Evolutionary conservation across 2,113 vertebrate species (phyloP).

Genomic region (Setophaga coronata): DNA sequence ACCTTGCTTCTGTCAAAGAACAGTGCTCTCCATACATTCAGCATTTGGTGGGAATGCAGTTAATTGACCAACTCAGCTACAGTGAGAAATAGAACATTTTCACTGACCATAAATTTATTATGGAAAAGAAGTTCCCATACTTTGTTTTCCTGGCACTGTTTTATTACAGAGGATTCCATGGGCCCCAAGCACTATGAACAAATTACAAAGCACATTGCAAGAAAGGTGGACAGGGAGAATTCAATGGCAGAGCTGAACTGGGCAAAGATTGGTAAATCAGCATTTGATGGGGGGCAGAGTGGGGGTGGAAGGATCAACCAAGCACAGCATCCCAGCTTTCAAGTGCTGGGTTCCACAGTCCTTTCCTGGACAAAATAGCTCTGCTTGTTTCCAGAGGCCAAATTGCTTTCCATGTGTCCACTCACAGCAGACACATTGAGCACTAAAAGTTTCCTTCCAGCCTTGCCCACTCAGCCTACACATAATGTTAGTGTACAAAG

Average conservation of each 20-base stretch:
- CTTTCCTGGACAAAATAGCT: not conserved
- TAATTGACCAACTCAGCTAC: not conserved
- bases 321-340: not conserved
- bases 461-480: not conserved
- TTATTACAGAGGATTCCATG: not conserved
- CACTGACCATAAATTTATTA: not conserved
- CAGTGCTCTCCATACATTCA: not conserved
- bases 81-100: not conserved
- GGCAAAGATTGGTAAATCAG: not conserved
- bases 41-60: not conserved
- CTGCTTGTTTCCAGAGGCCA: not conserved
- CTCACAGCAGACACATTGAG: not conserved
- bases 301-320: not conserved
- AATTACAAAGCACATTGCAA: not conserved
- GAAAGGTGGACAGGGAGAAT: not conserved
- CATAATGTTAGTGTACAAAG: not conserved
- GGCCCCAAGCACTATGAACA: not conserved
- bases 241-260: not conserved
- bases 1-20: conserved; percentile 46
- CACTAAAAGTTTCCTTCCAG: not conserved
- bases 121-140: not conserved
- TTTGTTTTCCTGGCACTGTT: not conserved
- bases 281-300: not conserved
- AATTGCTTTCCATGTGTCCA: not conserved
- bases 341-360: not conserved